A percentile compares a stretch with the other conserved stretches of the same genome.
phyloP scores from a whole-genome alignment of 2,888 invertebrate species.

The Pinctada fucata region DNA sequence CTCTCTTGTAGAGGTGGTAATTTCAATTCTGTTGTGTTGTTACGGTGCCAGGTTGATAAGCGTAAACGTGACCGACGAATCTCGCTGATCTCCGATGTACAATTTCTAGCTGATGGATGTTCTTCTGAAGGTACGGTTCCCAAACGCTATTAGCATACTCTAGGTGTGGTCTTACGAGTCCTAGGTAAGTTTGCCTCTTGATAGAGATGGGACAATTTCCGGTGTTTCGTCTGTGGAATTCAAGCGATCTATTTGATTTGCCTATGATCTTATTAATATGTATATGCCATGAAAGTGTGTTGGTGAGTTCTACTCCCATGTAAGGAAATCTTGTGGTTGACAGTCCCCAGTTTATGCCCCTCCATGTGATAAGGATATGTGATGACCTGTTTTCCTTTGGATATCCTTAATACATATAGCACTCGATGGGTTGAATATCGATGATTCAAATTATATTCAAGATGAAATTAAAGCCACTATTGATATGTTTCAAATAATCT shows the following conservation, averaged over 20 bases:
- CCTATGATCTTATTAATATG: slow-evolving; percentile 7
- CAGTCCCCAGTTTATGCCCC: neutral
- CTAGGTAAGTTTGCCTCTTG: neutral
- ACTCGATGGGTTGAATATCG: too few relatives aligned
- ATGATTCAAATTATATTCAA: too few relatives aligned
- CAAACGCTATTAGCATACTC: neutral
- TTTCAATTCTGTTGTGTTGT: too few relatives aligned
- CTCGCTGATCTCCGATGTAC: neutral
- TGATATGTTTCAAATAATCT: too few relatives aligned
- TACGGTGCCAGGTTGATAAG: too few relatives aligned
- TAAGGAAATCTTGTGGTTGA: neutral
- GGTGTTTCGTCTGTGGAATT: neutral
- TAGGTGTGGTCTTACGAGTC: neutral
- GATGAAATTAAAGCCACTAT: too few relatives aligned
- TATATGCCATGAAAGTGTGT: slow-evolving; percentile 7
- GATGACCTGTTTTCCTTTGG: too few relatives aligned
- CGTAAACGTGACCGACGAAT: too few relatives aligned
- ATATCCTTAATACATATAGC: too few relatives aligned
- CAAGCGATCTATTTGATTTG: neutral
- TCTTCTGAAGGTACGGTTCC: slow-evolving; percentile 5
- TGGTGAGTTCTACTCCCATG: slow-evolving; percentile 3
- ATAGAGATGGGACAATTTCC: neutral
- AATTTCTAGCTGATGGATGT: neutral
- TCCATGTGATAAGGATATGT: neutral
- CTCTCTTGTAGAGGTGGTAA: too few relatives aligned